Evolutionary conservation across 2,888 invertebrate genomes (phyloP), one percentile per base, ranked within the genome.

Genomic region (Lycocerus yunnanus): DNA sequence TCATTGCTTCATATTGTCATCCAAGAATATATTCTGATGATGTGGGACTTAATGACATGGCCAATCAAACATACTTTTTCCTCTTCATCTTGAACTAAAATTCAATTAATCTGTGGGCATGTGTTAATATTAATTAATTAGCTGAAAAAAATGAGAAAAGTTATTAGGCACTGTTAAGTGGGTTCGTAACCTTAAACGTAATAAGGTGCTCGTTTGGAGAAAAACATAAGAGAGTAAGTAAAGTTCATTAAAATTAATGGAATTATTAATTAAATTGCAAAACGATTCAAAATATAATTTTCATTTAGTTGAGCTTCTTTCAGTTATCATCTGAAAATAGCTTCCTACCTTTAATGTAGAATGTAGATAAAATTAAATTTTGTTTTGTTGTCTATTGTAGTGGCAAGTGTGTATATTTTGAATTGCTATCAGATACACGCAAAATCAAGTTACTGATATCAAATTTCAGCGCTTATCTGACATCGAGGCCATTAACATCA

Each of bases 1-100:
- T 85, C 85, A 84, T 85, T 84, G 84, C 84, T 81, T 77, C 79
- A 81, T 83, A 85, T 85, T 85, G 85, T 85, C 81, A 80, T 75
- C 80, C 81, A 81, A 84, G 84, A 84, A 84, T 84, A 85, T 84
- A 84, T 84, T 84, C 84, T 85, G 84, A 84, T 84, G 83, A 85
- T 83, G 84, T 81, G 83, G 82, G 80, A 80, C 81, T 83, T 84
- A 84, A 84, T 84, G 83, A 84, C 82, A 81, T 83, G 80, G 80
- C 79, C 78, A 78, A 80, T 80, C 81, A 80, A 81, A 81, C 81
- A 79, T 80, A 76, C 80, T 82, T 82, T 82, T 81, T 82, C 69
- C 66, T 20, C 60, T 43, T 69, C 63, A 14, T 69, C 65, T 21
- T 66, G 14, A 21, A 15, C 66, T 15, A 9, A 24, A 66, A 27